These are phyloP conservation scores for Cricetomys ansorgei DNA, from an alignment of 2,113 vertebrate species.

Conservation along the genomic window DNA sequence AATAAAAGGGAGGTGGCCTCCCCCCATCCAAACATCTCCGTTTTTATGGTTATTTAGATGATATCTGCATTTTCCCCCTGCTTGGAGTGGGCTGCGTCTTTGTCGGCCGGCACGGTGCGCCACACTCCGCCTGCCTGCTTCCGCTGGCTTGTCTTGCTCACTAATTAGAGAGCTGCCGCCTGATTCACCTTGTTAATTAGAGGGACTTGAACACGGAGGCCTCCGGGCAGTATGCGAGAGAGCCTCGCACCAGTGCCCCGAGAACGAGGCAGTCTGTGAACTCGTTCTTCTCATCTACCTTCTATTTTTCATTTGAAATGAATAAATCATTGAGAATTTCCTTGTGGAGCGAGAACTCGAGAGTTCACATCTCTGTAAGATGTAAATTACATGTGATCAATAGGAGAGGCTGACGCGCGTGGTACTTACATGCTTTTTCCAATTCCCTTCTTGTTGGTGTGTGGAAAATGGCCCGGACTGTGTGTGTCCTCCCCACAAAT, in stretches of 20 bases:
- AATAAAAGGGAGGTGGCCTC: constrained; percentile 71
- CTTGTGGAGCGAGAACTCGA: constrained; percentile 95
- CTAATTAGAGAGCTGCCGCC: constrained; percentile 99
- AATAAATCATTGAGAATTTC: constrained; percentile 99
- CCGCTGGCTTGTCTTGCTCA: constrained; percentile 98
- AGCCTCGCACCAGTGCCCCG: constrained; percentile 95
- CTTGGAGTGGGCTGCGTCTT: constrained; percentile 76
- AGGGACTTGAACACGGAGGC: constrained; percentile 96
- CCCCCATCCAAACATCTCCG: constrained; percentile 66
- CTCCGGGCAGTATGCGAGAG: constrained; percentile 91
- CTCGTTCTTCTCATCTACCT: constrained; percentile 99
- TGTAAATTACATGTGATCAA: constrained; percentile 99
- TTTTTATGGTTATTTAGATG: constrained; percentile 85
- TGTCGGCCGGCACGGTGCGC: constrained; percentile 89
- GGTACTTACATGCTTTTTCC: constrained; percentile 87
- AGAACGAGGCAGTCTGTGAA: constrained; percentile 96
- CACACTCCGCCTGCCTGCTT: constrained; percentile 93
- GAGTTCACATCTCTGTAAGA: constrained; percentile 96
- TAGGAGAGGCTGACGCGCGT: constrained; percentile 90
- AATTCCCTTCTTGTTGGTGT: constrained; percentile 88
- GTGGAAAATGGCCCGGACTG: constrained; percentile 83
- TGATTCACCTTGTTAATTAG: constrained; percentile 99
- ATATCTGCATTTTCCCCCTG: constrained; percentile 66
- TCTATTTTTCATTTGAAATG: constrained; percentile 96
- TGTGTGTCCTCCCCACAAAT: constrained; percentile 79